Percentiles rank a stretch among this genome's conserved stretches.
These are phyloP conservation scores for Trichoplusia ni DNA, from an alignment of 1,140 invertebrate species.

Conservation along the genomic window DNA sequence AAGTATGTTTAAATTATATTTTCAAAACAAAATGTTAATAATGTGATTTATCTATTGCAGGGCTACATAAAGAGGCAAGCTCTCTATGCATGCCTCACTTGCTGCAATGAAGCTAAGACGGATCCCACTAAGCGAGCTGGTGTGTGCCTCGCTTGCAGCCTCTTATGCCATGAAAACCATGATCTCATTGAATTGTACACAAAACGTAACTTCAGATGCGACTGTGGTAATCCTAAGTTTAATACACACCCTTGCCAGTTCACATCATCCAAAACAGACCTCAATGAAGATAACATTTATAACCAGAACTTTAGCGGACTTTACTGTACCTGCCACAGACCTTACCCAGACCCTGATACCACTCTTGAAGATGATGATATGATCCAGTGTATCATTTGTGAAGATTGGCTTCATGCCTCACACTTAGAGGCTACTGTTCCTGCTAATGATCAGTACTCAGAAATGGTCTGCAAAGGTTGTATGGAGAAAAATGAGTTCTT, in stretches of 20 bases:
- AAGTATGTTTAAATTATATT: too few relatives aligned
- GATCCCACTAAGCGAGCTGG: slow-evolving; percentile 86
- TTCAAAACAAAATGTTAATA: not conserved
- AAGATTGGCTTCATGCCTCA: slow-evolving; percentile 98
- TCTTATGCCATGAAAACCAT: slow-evolving; percentile 97
- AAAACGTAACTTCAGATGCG: slow-evolving; percentile 97
- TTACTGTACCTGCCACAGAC: slow-evolving; percentile 96
- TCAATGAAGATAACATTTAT: slow-evolving; percentile 91
- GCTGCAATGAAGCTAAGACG: slow-evolving; percentile 84
- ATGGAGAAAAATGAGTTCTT: slow-evolving; percentile 90
- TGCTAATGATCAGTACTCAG: slow-evolving; percentile 85
- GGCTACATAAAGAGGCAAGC: slow-evolving; percentile 97
- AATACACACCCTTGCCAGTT: slow-evolving; percentile 87
- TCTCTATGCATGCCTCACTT: slow-evolving; percentile 97
- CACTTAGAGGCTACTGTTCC: slow-evolving; percentile 86
- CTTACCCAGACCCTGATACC: slow-evolving; percentile 96
- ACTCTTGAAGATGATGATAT: slow-evolving; percentile 93
- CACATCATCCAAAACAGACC: slow-evolving; percentile 85
- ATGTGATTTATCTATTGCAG: slow-evolving; percentile 80
- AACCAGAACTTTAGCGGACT: slow-evolving; percentile 97
- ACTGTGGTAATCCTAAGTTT: slow-evolving; percentile 97
- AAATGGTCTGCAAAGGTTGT: slow-evolving; percentile 90
- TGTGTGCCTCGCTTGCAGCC: slow-evolving; percentile 96
- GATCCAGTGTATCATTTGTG: slow-evolving; percentile 98
- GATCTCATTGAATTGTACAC: slow-evolving; percentile 98